These are phyloP conservation scores for Lasioglossum malachurum DNA, from an alignment of 2,888 invertebrate genomes.

Conservation along the genomic window DNA sequence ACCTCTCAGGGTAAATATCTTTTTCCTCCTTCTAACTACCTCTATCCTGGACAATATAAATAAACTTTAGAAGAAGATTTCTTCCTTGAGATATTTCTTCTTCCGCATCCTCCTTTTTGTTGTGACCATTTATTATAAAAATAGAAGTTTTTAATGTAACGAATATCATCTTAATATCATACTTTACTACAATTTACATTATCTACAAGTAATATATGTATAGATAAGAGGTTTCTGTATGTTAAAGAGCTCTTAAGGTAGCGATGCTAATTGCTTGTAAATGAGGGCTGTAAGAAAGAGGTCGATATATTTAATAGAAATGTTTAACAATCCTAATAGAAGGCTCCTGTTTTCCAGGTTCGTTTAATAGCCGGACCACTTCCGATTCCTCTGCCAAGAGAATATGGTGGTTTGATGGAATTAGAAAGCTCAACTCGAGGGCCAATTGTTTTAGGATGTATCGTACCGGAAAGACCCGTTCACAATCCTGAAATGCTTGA, in stretches of 20 bases:
- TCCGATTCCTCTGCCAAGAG: conserved; percentile 82
- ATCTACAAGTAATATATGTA: neutral
- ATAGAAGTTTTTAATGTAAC: neutral
- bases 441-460: conserved; percentile 86
- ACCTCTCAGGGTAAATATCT: conserved; percentile 83
- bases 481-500: conserved; percentile 84
- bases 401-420: conserved; percentile 84
- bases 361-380: conserved; percentile 85
- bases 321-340: neutral
- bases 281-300: neutral
- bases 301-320: neutral
- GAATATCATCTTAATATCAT: neutral
- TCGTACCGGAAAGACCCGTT: conserved; percentile 84
- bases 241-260: neutral
- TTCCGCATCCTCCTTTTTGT: neutral
- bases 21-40: neutral
- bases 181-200: neutral
- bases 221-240: neutral
- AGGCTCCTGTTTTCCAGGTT: conserved; percentile 76
- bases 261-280: neutral
- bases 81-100: neutral
- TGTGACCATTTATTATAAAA: neutral
- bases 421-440: conserved; percentile 82
- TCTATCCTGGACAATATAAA: neutral
- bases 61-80: neutral